Evolutionary conservation across 2,113 vertebrate species (phyloP).

Genomic region (Echinops telfairi): DNA sequence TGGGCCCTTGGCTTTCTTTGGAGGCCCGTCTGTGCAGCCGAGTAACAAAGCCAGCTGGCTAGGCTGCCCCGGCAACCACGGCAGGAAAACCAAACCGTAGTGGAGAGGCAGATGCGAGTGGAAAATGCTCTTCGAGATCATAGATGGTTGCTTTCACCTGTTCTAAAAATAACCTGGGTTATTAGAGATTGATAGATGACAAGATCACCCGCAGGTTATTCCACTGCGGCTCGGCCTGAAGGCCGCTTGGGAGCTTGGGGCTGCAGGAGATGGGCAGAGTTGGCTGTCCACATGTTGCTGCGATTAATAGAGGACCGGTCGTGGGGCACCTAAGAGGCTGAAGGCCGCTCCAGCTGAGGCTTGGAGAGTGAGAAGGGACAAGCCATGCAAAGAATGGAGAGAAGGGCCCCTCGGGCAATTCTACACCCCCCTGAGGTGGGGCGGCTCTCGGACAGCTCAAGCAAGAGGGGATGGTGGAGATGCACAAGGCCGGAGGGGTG

Average conservation of each 20-base stretch:
- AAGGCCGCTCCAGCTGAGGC: neutral
- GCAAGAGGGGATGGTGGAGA: no score
- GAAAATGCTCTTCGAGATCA: constrained; percentile 84
- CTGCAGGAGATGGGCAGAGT: neutral
- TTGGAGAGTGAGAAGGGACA: neutral
- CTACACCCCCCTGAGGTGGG: neutral
- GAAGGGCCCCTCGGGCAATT: neutral
- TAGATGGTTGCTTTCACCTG: constrained; percentile 80
- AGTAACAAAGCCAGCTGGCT: constrained; percentile 79
- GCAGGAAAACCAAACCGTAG: constrained; percentile 87
- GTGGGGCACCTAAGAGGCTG: neutral
- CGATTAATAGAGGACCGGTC: accelerated
- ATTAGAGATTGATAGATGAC: constrained; percentile 81
- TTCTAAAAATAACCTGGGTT: constrained; percentile 85
- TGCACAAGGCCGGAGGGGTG: neutral
- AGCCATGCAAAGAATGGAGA: neutral
- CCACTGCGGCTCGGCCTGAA: neutral
- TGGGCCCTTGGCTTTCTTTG: neutral
- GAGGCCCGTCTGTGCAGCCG: constrained; percentile 42
- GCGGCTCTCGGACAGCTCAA: neutral
- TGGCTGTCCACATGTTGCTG: no score
- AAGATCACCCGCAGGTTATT: constrained; percentile 54
- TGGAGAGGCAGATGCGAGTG: constrained; percentile 83
- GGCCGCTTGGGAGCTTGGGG: neutral
- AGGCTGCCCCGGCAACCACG: constrained; percentile 71